Evolutionary conservation across 2,797 vertebrate genomes (phyloP).

Genomic region (Halcyon leucocephala): DNA sequence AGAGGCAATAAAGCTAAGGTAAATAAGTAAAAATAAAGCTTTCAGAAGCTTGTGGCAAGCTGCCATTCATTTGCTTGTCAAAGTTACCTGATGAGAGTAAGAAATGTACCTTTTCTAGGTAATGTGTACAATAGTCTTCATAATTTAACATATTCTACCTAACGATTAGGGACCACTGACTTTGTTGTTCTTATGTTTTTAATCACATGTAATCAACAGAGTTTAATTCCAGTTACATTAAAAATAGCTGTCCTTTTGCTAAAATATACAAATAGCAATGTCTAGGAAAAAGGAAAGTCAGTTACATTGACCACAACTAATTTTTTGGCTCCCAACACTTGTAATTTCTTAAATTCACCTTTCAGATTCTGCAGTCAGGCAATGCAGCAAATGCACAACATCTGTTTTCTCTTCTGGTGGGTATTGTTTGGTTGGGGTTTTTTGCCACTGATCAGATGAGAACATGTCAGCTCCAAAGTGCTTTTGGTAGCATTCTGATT

Average conservation of each 20-base stretch:
- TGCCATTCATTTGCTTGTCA: not conserved
- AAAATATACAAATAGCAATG: not conserved
- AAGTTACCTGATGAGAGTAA: not conserved
- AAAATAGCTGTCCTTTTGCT: not conserved
- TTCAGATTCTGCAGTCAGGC: accelerated
- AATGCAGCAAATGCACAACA: not conserved
- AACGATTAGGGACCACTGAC: not conserved
- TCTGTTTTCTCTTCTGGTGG: not conserved
- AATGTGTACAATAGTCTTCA: not conserved
- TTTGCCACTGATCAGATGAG: not conserved
- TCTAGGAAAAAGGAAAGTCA: not conserved
- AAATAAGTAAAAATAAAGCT: not conserved
- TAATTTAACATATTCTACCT: not conserved
- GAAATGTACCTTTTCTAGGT: not conserved
- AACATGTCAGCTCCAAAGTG: not conserved
- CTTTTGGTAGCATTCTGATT: not conserved
- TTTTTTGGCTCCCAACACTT: not conserved
- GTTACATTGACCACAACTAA: no score
- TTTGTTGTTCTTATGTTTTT: not conserved
- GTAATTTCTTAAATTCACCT: not conserved
- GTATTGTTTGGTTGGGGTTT: not conserved
- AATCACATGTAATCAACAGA: not conserved
- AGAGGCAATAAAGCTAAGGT: not conserved
- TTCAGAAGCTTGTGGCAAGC: not conserved
- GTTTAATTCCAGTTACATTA: not conserved